Evolutionary conservation across 2,113 vertebrate genomes (phyloP), one percentile per base, ranked within the genome.

Genomic region (Pollimyrus isidori): DNA sequence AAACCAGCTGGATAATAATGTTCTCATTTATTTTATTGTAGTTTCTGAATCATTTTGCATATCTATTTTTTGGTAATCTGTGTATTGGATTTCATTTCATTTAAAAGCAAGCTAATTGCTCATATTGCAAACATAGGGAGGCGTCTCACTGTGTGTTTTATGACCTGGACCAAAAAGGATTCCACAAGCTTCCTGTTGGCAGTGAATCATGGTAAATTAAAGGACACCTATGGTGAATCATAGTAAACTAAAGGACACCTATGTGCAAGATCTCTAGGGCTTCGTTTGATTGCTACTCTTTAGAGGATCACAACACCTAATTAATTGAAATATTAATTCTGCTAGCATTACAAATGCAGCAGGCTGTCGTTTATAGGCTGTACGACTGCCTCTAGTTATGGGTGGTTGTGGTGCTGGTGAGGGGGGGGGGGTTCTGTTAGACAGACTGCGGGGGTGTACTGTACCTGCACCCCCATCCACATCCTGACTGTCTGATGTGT

Each of bases 401-500:
- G 69, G 11, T 23, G 21, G 30, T 30, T 5, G 52, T 69, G 52
- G 17, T 11, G 19, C 2, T 65, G 65, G 9, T 7, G 19, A 30
- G 1, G n/a, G 11, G 65, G 49, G 62, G n/a, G 65, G 7, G 6
- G 62, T 9, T 69, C n/a, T 69, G n/a, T 30, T 23, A 58, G 19
- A 30, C 46, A 10, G 13, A 30, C 19, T 11, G 17, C 5, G n/a
- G n/a, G n/a, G n/a, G 52, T 39, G 26, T 17, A n/a, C n/a, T 52
- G 48, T 4, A 26, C 7, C 49, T 53, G 48, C 52, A 50, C 23
- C 50, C 73, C 49, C 30, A 45, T 46, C 5, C 30, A 52, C 30
- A 84, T 89, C 26, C 53, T 5, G 45, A 35, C 76, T 76, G 53
- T 89, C 83, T 89, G 50, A 89, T 84, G 50, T 84, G 88, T 84